phyloP scores from a whole-genome alignment of 2,113 vertebrate species.

The Zosterops pallidus region DNA sequence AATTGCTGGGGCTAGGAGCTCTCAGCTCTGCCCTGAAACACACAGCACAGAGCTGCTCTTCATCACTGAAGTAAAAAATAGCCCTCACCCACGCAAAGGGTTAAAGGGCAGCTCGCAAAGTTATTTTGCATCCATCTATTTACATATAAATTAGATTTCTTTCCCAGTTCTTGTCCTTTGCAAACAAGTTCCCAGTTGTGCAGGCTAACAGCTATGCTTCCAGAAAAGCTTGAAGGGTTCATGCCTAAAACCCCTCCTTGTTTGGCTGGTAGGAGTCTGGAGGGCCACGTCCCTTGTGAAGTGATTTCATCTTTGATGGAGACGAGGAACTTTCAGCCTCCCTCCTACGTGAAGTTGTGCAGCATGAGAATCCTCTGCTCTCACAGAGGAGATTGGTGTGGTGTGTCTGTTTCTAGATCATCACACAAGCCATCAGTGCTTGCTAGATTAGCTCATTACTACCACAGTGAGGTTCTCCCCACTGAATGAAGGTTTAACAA shows the following conservation, averaged over 20 bases:
- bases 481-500: background rate
- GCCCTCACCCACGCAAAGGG: background rate
- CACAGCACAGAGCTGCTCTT: background rate
- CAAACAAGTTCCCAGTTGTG: conserved; percentile 15
- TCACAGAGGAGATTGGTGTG: background rate
- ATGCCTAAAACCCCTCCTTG: background rate
- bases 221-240: background rate
- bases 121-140: background rate
- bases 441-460: background rate
- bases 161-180: background rate
- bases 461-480: background rate
- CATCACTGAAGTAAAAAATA: conserved; percentile 35
- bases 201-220: background rate
- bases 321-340: background rate
- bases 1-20: background rate
- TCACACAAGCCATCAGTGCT: background rate
- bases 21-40: background rate
- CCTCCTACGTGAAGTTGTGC: background rate
- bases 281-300: background rate
- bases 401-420: background rate
- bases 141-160: conserved; percentile 54
- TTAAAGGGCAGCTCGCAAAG: conserved; percentile 27
- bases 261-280: background rate
- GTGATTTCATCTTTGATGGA: background rate
- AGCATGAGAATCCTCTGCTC: background rate